Evolutionary conservation across 2,888 invertebrate genomes (phyloP), one percentile per base, ranked within the genome.

Genomic region (Fabriciana adippe): DNA sequence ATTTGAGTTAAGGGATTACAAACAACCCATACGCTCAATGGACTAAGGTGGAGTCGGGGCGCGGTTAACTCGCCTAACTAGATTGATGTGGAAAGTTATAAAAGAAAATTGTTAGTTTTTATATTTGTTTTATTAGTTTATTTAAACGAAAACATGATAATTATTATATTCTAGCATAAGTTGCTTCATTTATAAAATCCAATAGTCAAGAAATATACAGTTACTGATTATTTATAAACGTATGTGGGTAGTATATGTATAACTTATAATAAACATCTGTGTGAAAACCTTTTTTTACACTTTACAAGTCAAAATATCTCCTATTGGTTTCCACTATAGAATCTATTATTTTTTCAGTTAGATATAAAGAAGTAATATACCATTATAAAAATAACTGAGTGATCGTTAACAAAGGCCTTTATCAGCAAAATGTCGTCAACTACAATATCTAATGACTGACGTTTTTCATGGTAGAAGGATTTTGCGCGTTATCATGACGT

Each of bases 11-110:
- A 47, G 35, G 35, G 35, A 41, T 41, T 11, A 8, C 35, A 41
- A 41, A 41, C 35, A 41, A 41, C 11, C 35, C 35, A 41, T 55
- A 55, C 45, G 45, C 54, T 54, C n/a, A 41, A 63, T 63, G 63
- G 63, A 55, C 63, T 50, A 54, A 63, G 63, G 63, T 63, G 63
- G 45, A 63, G 63, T 14, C 63, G 47, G 54, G 63, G 63, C 16
- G 63, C 26, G 63, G 55, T 45, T 55, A 47, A 31, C 63, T 47
- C 16, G 63, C 15, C 26, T 21, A 41, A 41, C 45, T 54, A 11
- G 41, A 18, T 41, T 47, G n/a, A 4, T n/a, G 55, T 63, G 63
- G 63, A 63, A 63, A 63, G 63, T 63, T 63, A 41, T 63, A 63
- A 16, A 54, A 55, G 54, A 63, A 54, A 41, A 54, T 21, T 41